These are phyloP conservation scores for Stenoptilia bipunctidactyla DNA, from an alignment of 2,888 invertebrate species.

Conservation along the genomic window DNA sequence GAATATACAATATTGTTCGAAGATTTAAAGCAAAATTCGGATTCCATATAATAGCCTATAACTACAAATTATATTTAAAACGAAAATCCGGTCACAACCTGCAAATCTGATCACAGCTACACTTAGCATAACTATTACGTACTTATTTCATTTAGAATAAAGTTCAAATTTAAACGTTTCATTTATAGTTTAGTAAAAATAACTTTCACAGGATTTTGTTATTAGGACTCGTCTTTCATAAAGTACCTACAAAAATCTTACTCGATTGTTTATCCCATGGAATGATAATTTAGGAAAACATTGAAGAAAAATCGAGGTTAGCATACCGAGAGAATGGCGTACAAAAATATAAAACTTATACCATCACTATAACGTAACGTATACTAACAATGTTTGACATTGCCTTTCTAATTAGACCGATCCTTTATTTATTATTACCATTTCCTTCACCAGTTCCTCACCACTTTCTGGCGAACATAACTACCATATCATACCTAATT, in stretches of 20 bases:
- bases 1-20: conserved; percentile 30
- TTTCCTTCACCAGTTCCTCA: too few species aligned
- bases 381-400: conserved; percentile 34
- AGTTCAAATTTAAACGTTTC: neutral
- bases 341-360: neutral
- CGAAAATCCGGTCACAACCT: conserved; percentile 58
- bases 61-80: conserved; percentile 30
- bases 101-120: conserved; percentile 62
- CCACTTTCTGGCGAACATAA: too few species aligned
- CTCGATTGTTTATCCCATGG: neutral
- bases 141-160: neutral
- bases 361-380: neutral
- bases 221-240: neutral
- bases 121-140: conserved; percentile 25
- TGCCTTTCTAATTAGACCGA: conserved; percentile 24
- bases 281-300: neutral
- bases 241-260: neutral
- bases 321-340: too few species aligned
- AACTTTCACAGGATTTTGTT: neutral
- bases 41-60: conserved; percentile 25
- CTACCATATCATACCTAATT: too few species aligned
- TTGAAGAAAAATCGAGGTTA: neutral
- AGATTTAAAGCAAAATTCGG: conserved; percentile 44
- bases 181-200: neutral
- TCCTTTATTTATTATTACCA: conserved; percentile 19